These are phyloP conservation scores for Philotrypesis tridentata DNA, from an alignment of 1,140 invertebrate species.

Conservation along the genomic window DNA sequence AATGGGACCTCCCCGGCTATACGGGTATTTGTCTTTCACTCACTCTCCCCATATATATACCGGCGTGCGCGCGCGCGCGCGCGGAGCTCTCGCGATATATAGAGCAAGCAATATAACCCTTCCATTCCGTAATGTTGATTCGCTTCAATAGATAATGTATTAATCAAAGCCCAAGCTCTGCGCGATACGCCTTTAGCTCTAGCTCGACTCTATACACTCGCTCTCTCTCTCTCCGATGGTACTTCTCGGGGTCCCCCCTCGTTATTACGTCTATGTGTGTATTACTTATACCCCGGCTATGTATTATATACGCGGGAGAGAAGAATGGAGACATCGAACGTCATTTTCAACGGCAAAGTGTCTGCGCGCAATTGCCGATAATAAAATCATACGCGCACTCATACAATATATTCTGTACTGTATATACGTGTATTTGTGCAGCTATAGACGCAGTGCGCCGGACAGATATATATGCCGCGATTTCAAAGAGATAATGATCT, in stretches of 20 bases:
- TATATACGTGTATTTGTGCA: no score
- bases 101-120: constrained; percentile 19
- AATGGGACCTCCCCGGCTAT: constrained; percentile 29
- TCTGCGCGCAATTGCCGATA: neutral
- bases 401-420: no score
- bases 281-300: neutral
- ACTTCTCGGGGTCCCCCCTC: neutral
- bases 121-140: constrained; percentile 38
- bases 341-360: neutral
- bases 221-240: neutral
- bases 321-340: neutral
- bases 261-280: neutral
- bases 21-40: constrained; percentile 38
- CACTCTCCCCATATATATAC: neutral
- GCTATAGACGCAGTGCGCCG: no score
- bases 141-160: constrained; percentile 44
- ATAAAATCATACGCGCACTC: neutral
- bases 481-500: neutral
- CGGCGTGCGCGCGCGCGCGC: no score
- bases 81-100: neutral
- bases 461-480: neutral
- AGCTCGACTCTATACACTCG: neutral
- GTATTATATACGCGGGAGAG: neutral
- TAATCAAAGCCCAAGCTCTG: constrained; percentile 29
- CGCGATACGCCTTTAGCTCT: neutral